These are phyloP conservation scores for Noctua comes DNA, from an alignment of 2,888 invertebrate genomes.

Conservation along the genomic window DNA sequence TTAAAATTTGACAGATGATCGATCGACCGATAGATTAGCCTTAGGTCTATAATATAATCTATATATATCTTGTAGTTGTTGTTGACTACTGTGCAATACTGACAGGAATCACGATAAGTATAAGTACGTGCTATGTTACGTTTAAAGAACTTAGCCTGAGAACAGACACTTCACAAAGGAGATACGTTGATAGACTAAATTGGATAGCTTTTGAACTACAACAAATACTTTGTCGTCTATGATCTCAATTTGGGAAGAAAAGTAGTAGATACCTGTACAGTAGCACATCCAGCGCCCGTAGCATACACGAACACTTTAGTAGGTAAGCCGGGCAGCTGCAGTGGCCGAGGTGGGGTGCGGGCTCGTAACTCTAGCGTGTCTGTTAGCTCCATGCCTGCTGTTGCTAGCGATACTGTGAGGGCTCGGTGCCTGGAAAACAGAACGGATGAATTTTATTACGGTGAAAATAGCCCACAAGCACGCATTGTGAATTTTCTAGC, in stretches of 20 bases:
- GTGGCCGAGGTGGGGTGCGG: conserved; percentile 86
- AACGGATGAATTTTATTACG: neutral
- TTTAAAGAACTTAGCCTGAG: neutral
- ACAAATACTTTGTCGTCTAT: neutral
- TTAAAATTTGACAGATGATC: neutral
- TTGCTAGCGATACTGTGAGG: conserved; percentile 92
- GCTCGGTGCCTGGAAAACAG: conserved; percentile 88
- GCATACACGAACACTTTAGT: conserved; percentile 93
- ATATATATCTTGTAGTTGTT: too few relatives aligned
- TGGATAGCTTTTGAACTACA: neutral
- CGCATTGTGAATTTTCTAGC: neutral
- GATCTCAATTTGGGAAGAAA: neutral
- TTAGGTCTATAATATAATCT: too few relatives aligned
- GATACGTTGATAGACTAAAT: neutral
- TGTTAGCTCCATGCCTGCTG: conserved; percentile 93
- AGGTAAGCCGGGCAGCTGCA: conserved; percentile 91
- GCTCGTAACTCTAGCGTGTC: conserved; percentile 91
- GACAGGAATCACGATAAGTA: too few relatives aligned
- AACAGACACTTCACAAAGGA: neutral
- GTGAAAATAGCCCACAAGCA: neutral
- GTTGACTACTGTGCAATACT: too few relatives aligned
- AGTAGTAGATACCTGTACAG: conserved; percentile 87
- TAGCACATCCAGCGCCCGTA: conserved; percentile 93
- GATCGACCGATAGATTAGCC: neutral
- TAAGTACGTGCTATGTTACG: neutral